These are phyloP conservation scores for Raphicerus campestris DNA, from an alignment of 2,113 vertebrate genomes.

Conservation along the genomic window DNA sequence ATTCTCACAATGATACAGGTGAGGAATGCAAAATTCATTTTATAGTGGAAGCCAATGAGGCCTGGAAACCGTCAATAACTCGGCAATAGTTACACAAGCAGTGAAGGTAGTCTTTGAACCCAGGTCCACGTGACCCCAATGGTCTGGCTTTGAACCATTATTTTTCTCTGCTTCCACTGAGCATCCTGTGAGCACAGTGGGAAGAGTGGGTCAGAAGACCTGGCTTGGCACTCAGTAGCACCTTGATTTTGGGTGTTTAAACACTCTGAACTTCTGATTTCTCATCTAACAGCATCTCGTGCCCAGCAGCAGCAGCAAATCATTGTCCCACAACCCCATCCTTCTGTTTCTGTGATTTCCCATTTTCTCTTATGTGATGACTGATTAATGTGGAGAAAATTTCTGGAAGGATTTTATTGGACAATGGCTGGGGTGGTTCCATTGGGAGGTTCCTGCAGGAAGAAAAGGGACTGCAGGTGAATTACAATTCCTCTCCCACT, in stretches of 20 bases:
- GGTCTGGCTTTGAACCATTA: not conserved
- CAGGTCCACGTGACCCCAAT: not conserved
- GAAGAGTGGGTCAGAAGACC: not conserved
- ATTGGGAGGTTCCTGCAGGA: not conserved
- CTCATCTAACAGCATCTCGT: not conserved
- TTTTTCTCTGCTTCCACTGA: not conserved
- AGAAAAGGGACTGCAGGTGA: not conserved
- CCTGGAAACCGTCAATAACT: not conserved
- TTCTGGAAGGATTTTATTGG: not conserved
- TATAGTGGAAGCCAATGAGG: not conserved
- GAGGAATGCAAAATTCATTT: not conserved
- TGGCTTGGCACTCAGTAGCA: no score
- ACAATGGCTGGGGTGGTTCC: not conserved
- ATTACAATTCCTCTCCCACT: rapidly evolving
- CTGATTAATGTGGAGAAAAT: not conserved
- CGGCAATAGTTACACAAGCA: rapidly evolving
- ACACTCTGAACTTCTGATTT: not conserved
- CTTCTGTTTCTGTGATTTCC: not conserved
- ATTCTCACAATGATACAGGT: not conserved
- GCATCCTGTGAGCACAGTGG: not conserved
- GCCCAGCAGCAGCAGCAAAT: not conserved
- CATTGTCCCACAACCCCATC: not conserved
- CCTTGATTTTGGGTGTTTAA: not conserved
- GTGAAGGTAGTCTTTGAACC: not conserved
- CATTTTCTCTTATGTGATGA: not conserved